Conservation (phyloP, 1,140 invertebrate species). For the Cotesia chilonis region DNA sequence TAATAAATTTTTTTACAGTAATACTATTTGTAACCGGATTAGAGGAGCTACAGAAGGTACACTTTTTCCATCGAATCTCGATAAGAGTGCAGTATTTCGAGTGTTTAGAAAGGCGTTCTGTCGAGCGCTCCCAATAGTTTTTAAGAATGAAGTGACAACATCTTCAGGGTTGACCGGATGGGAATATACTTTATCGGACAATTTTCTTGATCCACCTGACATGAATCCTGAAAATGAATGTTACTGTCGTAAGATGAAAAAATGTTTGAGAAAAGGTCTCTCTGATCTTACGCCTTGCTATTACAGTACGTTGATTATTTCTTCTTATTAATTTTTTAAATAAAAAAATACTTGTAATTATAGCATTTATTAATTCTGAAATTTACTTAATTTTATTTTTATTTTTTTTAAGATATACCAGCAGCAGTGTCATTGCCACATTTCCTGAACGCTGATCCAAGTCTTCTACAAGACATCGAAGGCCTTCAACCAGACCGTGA, state of each 20-base stretch:
- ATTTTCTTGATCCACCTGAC: slow-evolving; percentile 68
- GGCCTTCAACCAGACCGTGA: slow-evolving; percentile 71
- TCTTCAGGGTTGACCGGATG: slow-evolving; percentile 59
- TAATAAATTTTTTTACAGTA: slow-evolving; percentile 47
- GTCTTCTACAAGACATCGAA: slow-evolving; percentile 71
- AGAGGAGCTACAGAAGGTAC: slow-evolving; percentile 70
- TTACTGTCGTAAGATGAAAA: slow-evolving; percentile 66
- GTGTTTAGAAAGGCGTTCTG: slow-evolving; percentile 77
- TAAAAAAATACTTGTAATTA: neutral
- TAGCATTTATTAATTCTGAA: slow-evolving; percentile 4
- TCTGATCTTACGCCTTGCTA: slow-evolving; percentile 77
- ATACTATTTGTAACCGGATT: slow-evolving; percentile 68
- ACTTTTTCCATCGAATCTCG: slow-evolving; percentile 68
- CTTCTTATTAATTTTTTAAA: neutral
- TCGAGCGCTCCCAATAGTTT: slow-evolving; percentile 69
- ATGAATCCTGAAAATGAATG: slow-evolving; percentile 71
- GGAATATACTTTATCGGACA: slow-evolving; percentile 63
- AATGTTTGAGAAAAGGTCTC: slow-evolving; percentile 71
- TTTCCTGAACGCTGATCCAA: slow-evolving; percentile 76
- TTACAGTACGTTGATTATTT: slow-evolving; percentile 69
- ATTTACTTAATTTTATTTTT: slow-evolving; percentile 12
- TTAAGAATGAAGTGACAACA: slow-evolving; percentile 48
- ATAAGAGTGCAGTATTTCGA: slow-evolving; percentile 65
- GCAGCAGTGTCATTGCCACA: slow-evolving; percentile 81
- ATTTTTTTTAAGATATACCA: slow-evolving; percentile 70